Evolutionary conservation across 2,888 invertebrate species (phyloP).

Genomic region (Drosophila infuscata): DNA sequence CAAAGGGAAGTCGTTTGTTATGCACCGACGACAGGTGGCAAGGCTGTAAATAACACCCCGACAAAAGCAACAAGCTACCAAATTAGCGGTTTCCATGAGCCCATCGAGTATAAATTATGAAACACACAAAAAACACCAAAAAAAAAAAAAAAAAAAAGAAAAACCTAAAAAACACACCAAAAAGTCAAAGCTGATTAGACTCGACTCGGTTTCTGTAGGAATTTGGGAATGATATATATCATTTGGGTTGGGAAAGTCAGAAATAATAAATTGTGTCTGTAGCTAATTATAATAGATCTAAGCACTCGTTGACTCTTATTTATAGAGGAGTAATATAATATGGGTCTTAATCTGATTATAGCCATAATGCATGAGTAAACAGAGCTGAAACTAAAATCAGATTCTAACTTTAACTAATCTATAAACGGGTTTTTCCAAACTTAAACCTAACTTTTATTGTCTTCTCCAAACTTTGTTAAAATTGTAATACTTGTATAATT

Average conservation of each 20-base stretch:
- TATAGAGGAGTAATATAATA: background rate
- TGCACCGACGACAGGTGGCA: slow-evolving; percentile 61
- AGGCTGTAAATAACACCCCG: slow-evolving; percentile 59
- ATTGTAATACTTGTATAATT: background rate
- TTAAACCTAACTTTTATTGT: background rate
- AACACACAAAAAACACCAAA: slow-evolving; percentile 16
- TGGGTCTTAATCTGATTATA: background rate
- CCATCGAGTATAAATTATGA: slow-evolving; percentile 52
- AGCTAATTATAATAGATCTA: slow-evolving; percentile 1
- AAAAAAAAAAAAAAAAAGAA: slow-evolving; percentile 11
- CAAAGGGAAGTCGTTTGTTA: slow-evolving; percentile 70
- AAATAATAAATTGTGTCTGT: no score
- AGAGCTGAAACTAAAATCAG: background rate
- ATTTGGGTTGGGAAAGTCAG: background rate
- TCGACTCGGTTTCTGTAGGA: background rate
- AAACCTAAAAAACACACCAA: slow-evolving; percentile 6
- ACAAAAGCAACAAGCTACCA: slow-evolving; percentile 59
- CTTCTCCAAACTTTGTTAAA: background rate
- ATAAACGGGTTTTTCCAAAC: background rate
- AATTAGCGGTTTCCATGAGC: slow-evolving; percentile 59
- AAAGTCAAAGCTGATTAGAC: slow-evolving; percentile 42
- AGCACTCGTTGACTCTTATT: background rate
- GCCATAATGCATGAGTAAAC: background rate
- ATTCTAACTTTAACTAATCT: background rate
- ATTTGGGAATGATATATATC: slow-evolving; percentile 6